Conservation (phyloP, 2,113 vertebrate species). For the Psilopogon haemacephalus region DNA sequence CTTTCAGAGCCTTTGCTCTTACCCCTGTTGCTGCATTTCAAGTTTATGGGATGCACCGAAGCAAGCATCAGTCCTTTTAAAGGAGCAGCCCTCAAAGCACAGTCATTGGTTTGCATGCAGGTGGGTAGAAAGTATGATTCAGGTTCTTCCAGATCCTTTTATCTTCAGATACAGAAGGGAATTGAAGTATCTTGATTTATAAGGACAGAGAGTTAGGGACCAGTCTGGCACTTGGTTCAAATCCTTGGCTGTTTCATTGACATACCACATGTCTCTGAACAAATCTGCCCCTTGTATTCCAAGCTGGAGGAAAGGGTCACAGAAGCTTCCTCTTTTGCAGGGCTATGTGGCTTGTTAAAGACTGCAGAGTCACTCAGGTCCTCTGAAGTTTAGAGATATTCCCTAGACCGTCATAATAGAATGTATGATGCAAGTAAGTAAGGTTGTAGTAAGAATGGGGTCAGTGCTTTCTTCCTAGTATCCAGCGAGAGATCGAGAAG, state of each 20-base stretch:
- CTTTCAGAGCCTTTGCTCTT: conserved; percentile 38
- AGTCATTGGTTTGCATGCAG: fast-evolving
- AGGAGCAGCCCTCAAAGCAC: background rate
- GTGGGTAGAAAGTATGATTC: background rate
- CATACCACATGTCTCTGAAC: background rate
- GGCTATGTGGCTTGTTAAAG: background rate
- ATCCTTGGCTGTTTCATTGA: background rate
- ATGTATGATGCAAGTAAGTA: background rate
- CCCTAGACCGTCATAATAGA: background rate
- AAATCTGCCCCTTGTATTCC: background rate
- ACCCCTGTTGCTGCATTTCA: background rate
- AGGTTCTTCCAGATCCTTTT: background rate
- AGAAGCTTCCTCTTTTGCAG: background rate
- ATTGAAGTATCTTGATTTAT: background rate
- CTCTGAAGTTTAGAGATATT: background rate
- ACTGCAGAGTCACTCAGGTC: background rate
- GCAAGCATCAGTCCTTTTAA: background rate
- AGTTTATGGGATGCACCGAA: background rate
- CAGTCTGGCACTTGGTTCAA: background rate
- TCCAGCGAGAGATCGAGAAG: too few relatives aligned
- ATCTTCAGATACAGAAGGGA: background rate
- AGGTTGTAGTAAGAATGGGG: too few relatives aligned
- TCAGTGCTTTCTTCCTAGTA: too few relatives aligned
- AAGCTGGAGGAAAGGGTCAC: background rate
- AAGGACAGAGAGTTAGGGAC: background rate